Conservation (phyloP, 2,797 vertebrate species). For the Leptoclinus maculatus region DNA sequence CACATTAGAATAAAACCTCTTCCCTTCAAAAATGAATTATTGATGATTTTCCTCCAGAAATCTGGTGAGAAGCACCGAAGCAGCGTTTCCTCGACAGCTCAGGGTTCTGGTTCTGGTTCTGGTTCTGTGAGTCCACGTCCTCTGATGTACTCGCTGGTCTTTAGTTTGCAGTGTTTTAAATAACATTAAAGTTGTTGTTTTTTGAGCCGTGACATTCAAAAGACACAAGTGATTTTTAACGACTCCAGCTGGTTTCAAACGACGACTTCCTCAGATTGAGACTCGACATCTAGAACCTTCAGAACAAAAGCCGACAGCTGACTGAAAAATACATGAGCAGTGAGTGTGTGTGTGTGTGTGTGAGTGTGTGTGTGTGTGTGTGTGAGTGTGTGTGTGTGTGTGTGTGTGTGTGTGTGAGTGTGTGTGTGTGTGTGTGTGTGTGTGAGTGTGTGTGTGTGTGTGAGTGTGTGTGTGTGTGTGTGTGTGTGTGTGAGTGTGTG, state of each 20-base stretch:
- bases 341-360: neutral
- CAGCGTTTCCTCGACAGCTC: neutral
- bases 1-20: neutral
- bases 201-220: neutral
- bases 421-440: no score
- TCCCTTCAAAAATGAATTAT: neutral
- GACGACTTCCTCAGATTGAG: neutral
- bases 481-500: neutral
- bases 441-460: no score
- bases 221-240: neutral
- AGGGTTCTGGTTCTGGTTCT: neutral
- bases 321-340: conserved; percentile 18
- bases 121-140: neutral
- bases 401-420: no score
- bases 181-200: neutral
- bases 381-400: no score
- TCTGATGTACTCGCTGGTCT: neutral
- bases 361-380: no score
- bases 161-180: no score
- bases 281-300: neutral
- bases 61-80: neutral
- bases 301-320: conserved; percentile 17
- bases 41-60: neutral
- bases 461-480: no score
- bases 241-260: neutral